Evolutionary conservation across 2,888 invertebrate species (phyloP).

Genomic region (Phyto melanocephala): DNA sequence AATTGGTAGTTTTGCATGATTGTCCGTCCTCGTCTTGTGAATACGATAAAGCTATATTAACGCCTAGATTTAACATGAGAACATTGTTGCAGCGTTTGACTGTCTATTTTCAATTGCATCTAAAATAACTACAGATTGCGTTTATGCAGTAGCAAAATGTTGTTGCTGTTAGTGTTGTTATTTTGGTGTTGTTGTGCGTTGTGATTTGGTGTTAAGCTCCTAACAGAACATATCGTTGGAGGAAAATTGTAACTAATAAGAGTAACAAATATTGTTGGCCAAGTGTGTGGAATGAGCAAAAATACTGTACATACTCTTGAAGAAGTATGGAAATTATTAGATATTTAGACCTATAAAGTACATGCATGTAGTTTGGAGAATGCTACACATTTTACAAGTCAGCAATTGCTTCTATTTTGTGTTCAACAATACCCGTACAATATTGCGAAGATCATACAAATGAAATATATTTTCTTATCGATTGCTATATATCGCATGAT

Average conservation of each 20-base stretch:
- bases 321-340: too few relatives aligned
- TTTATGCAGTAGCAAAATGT: constrained; percentile 71
- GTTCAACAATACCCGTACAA: neutral
- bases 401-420: constrained; percentile 7
- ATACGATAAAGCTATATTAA: neutral
- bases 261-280: neutral
- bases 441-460: neutral
- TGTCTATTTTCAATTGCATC: neutral
- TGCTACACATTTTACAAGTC: constrained; percentile 4
- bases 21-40: constrained; percentile 16
- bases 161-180: neutral
- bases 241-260: neutral
- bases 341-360: neutral
- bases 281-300: too few relatives aligned
- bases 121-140: constrained; percentile 3
- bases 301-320: too few relatives aligned
- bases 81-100: constrained; percentile 34
- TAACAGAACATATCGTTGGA: constrained; percentile 72
- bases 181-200: too few relatives aligned
- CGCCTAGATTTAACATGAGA: neutral
- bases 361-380: neutral
- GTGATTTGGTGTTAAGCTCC: constrained; percentile 73
- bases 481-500: too few relatives aligned
- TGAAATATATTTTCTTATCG: constrained; percentile 69
- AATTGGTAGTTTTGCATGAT: constrained; percentile 46